phyloP scores from a whole-genome alignment of 2,113 vertebrate species.

The Gasterosteus nipponicus region DNA sequence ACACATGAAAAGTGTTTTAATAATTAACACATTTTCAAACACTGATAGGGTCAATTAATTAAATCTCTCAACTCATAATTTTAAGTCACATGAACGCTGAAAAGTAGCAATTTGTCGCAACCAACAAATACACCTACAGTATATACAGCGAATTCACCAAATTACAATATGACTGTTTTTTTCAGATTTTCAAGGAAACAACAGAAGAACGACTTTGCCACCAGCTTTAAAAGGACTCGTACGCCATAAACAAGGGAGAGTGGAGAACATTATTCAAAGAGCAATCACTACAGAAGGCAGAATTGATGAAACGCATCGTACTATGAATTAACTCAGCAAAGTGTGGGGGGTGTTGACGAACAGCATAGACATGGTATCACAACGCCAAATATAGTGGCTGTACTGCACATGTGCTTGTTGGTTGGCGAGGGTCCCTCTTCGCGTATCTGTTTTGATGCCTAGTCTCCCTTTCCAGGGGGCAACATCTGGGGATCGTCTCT shows the following conservation, averaged over 20 bases:
- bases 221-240: slow-evolving; percentile 65
- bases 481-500: slow-evolving; percentile 78
- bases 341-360: slow-evolving; percentile 33
- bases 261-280: slow-evolving; percentile 60
- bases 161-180: slow-evolving; percentile 45
- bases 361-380: slow-evolving; percentile 64
- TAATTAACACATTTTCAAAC: slow-evolving; percentile 7
- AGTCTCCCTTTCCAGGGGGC: slow-evolving; percentile 77
- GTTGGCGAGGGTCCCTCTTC: slow-evolving; percentile 42
- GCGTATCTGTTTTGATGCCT: slow-evolving; percentile 55
- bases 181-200: slow-evolving; percentile 57
- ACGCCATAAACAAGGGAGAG: slow-evolving; percentile 62
- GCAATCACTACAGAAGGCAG: slow-evolving; percentile 60
- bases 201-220: slow-evolving; percentile 62
- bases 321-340: slow-evolving; percentile 60
- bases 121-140: slow-evolving; percentile 47
- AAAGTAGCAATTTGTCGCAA: slow-evolving; percentile 61
- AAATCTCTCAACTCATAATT: slow-evolving; percentile 60
- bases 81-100: slow-evolving; percentile 64
- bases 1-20: slow-evolving; percentile 1
- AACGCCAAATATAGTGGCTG: slow-evolving; percentile 72
- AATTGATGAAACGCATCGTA: slow-evolving; percentile 54
- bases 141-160: slow-evolving; percentile 62
- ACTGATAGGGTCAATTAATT: slow-evolving; percentile 14
- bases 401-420: slow-evolving; percentile 62